Evolutionary conservation across 2,797 vertebrate species (phyloP).

Genomic region (Agapornis canus): DNA sequence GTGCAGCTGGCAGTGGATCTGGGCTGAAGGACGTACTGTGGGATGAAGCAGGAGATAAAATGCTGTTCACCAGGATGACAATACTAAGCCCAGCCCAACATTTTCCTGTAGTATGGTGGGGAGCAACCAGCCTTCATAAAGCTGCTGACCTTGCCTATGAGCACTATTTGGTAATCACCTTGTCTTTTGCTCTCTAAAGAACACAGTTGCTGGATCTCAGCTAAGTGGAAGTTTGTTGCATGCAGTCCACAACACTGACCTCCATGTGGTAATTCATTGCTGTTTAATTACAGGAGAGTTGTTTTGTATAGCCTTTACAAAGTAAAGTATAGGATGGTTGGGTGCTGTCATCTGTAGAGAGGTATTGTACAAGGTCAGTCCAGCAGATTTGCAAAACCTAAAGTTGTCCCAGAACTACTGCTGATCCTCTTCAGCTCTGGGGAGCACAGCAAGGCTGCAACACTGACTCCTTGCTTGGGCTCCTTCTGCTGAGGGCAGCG

Average conservation of each 20-base stretch:
- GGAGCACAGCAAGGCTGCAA: background rate
- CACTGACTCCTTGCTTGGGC: background rate
- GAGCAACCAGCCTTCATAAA: background rate
- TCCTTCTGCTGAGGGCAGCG: background rate
- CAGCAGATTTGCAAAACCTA: background rate
- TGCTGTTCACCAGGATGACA: background rate
- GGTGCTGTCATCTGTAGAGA: background rate
- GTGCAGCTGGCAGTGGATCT: background rate
- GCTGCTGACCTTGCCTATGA: background rate
- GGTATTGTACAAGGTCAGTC: background rate
- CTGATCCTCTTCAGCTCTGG: background rate
- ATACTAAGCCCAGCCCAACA: background rate
- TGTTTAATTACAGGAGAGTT: background rate
- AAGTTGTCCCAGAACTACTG: background rate
- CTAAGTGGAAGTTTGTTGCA: background rate
- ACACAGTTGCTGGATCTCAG: rapidly evolving
- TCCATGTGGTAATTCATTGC: background rate
- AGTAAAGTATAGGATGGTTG: rapidly evolving
- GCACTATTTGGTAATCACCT: background rate
- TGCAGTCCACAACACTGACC: rapidly evolving
- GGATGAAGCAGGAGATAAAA: background rate
- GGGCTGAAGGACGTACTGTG: background rate
- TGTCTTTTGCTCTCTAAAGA: background rate
- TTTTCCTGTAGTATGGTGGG: background rate
- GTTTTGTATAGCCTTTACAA: background rate